Base-by-base conservation (phyloP, 2,888 invertebrate genomes). In the Euspilapteryx auroguttella region DNA sequence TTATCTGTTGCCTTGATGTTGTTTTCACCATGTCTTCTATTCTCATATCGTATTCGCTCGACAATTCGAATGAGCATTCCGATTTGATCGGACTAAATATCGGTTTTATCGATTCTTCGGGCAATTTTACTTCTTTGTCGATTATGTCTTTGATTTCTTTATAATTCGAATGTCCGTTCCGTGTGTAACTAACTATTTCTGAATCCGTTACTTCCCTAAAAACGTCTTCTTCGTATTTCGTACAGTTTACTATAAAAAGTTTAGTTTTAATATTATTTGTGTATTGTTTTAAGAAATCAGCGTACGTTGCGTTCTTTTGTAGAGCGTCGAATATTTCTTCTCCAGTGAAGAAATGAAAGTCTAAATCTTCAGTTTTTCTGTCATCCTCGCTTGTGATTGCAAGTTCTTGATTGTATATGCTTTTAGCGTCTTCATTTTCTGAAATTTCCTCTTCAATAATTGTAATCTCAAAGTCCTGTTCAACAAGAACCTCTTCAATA, bases 1-100 rank as follows among this genome's bases (percentile, higher is more conserved):
- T 63, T 3, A 78, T 68, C 47, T 78, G 57, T 40, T 69, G 61
- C 8, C 69, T 44, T 0, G 76, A 73, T 11, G 75, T 65, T 25
- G 58, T 68, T 12, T 61, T 66, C 0, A 76, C 62, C 59, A 65
- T 69, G 29, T 76, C 71, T 39, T 71, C 55, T 31, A 76, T 49
- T 42, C 61, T 69, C 2, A 64, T 54, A 40, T 68, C 63, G 30
- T 73, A 75, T 44, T 76, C 75, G 31, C 55, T 66, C 0, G 61
- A 58, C 1, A 75, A 27, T 28, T 75, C 75, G 15, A 73, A 71
- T 0, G 73, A 73, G 31, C 68, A 71, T 37, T 73, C 73, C 0
- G 73, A 73, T 47, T 69, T 71, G 0, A 55, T 52, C 0, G 73
- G 75, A 43, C 73, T 75, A 17, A 66, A 64, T 1, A 68, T 35